These are phyloP conservation scores for Hylaeus volcanicus DNA, from an alignment of 1,140 invertebrate genomes.

Conservation along the genomic window DNA sequence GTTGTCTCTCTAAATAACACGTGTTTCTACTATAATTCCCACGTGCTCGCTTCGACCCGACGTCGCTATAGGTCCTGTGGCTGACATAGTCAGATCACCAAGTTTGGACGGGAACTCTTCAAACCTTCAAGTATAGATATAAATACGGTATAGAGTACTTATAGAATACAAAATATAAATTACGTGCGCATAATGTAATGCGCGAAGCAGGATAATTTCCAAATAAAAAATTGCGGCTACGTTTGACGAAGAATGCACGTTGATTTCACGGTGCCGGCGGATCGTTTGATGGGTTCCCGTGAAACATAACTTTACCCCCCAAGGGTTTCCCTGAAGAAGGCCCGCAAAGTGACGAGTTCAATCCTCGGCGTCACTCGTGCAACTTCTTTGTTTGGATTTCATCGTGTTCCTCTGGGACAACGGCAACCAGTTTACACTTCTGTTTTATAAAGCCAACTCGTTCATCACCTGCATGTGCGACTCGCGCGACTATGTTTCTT, in stretches of 20 bases:
- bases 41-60: too few species aligned
- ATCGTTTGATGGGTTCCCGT: slow-evolving; percentile 19
- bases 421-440: slow-evolving; percentile 39
- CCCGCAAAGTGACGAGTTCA: slow-evolving; percentile 18
- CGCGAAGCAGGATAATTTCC: too few species aligned
- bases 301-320: slow-evolving; percentile 31
- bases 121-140: too few species aligned
- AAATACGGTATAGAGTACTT: too few species aligned
- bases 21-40: too few species aligned
- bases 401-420: slow-evolving; percentile 24
- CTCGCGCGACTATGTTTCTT: not conserved
- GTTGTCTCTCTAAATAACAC: too few species aligned
- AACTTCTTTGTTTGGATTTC: slow-evolving; percentile 28
- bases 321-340: slow-evolving; percentile 9
- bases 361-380: slow-evolving; percentile 1
- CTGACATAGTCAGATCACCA: too few species aligned
- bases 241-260: not conserved
- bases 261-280: slow-evolving; percentile 9
- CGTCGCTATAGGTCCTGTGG: too few species aligned
- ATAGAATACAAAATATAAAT: too few species aligned
- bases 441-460: slow-evolving; percentile 27
- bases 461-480: slow-evolving; percentile 29
- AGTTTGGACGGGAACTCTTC: too few species aligned
- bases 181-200: too few species aligned
- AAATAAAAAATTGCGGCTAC: not conserved